phyloP scores from a whole-genome alignment of 2,113 vertebrate species.

The Heterocephalus glaber region DNA sequence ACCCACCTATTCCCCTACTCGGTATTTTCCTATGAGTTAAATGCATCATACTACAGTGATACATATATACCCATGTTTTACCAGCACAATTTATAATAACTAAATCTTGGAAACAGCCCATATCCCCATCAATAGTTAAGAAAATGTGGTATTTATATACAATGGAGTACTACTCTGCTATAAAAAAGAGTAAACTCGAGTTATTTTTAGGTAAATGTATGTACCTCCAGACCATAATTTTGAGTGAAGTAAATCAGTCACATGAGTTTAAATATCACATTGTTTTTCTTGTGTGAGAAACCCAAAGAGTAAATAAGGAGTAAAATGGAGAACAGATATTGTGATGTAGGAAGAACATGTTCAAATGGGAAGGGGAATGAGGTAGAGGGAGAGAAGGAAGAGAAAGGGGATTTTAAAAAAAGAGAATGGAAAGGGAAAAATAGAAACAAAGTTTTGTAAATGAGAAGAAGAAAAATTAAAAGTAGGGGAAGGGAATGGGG shows the following conservation, averaged over 20 bases:
- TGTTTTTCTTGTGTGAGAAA: neutral
- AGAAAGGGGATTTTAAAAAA: neutral
- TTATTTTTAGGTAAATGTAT: neutral
- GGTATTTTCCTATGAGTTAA: neutral
- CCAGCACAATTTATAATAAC: neutral
- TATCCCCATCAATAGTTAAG: neutral
- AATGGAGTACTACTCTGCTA: neutral
- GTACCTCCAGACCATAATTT: neutral
- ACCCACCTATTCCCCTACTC: neutral
- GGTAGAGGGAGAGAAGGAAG: neutral
- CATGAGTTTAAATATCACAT: neutral
- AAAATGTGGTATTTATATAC: neutral
- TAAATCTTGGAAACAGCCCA: neutral
- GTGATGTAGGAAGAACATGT: neutral
- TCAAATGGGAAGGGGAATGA: neutral
- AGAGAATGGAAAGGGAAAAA: neutral
- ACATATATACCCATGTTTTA: neutral
- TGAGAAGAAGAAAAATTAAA: neutral
- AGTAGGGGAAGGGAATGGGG: neutral
- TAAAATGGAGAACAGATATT: neutral
- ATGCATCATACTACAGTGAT: neutral
- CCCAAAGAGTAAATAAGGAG: neutral
- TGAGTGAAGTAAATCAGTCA: neutral
- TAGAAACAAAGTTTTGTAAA: neutral
- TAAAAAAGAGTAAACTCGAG: neutral